Evolutionary conservation across 2,113 vertebrate genomes (phyloP).

Genomic region (Pseudopipra pipra): DNA sequence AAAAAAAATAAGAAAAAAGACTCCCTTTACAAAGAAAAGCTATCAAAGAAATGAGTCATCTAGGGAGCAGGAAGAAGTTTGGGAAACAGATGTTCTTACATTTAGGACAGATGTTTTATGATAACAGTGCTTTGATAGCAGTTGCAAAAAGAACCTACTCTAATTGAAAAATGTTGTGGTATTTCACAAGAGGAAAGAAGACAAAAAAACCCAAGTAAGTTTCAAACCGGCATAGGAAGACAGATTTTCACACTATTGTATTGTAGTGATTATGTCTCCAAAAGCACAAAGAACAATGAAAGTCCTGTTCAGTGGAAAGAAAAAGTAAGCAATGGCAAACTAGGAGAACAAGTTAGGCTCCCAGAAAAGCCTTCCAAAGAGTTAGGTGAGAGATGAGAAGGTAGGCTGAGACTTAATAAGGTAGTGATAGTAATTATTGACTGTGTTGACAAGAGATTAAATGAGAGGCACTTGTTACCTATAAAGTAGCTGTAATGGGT

Average conservation of each 20-base stretch:
- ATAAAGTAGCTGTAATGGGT: background rate
- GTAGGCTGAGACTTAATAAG: background rate
- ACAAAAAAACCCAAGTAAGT: background rate
- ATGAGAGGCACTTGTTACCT: background rate
- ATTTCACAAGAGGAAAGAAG: constrained; percentile 5
- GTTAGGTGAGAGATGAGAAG: background rate
- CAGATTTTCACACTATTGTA: background rate
- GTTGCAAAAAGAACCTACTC: constrained; percentile 20
- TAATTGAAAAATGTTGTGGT: constrained; percentile 49
- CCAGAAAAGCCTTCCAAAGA: background rate
- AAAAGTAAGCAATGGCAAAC: background rate
- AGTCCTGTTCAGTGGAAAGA: background rate
- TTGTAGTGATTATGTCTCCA: background rate
- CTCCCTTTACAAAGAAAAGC: constrained; percentile 16
- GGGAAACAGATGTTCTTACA: constrained; percentile 62
- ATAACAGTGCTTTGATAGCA: constrained; percentile 53
- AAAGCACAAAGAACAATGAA: background rate
- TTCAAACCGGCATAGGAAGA: background rate
- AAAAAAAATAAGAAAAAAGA: background rate
- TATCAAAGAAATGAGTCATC: constrained; percentile 44
- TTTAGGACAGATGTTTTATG: constrained; percentile 63
- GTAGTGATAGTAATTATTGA: background rate
- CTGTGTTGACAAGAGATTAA: background rate
- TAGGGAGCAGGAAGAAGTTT: constrained; percentile 30
- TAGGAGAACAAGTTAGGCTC: background rate